These are phyloP conservation scores for Schizothorax lantsangensis DNA, from an alignment of 2,797 vertebrate species.

Conservation along the genomic window DNA sequence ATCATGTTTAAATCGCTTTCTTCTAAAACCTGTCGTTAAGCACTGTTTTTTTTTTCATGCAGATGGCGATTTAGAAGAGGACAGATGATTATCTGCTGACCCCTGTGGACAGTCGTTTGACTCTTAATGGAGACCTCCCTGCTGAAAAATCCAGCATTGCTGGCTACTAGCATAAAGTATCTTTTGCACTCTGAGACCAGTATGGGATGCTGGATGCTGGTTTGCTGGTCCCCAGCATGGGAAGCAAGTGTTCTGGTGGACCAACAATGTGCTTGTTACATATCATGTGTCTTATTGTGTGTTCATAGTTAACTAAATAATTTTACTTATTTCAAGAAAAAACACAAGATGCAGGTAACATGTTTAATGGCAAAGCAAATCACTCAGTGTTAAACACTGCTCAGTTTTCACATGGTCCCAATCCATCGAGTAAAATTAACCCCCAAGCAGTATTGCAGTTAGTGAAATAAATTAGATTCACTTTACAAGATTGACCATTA, in stretches of 20 bases:
- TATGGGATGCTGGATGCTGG: neutral
- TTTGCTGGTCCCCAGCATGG: neutral
- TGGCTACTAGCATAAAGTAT: neutral
- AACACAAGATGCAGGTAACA: neutral
- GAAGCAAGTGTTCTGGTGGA: too few relatives aligned
- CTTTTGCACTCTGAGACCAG: neutral
- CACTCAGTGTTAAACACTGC: neutral
- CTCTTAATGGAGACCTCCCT: slow-evolving; percentile 25
- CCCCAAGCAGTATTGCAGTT: neutral
- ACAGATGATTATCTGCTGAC: slow-evolving; percentile 71
- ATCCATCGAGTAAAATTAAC: neutral
- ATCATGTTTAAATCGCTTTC: slow-evolving; percentile 69
- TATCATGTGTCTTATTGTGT: neutral
- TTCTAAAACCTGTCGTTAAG: slow-evolving; percentile 73
- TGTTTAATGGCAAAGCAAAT: neutral
- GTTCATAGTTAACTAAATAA: neutral
- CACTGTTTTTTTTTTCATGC: slow-evolving; percentile 70
- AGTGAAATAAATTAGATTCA: neutral
- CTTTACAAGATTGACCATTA: neutral
- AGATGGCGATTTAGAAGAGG: slow-evolving; percentile 73
- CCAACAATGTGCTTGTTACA: neutral
- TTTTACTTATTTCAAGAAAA: neutral
- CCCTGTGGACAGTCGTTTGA: slow-evolving; percentile 38
- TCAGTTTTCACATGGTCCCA: neutral
- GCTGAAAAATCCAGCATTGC: neutral